phyloP scores from a whole-genome alignment of 2,888 invertebrate species.

The Orthosia incerta region DNA sequence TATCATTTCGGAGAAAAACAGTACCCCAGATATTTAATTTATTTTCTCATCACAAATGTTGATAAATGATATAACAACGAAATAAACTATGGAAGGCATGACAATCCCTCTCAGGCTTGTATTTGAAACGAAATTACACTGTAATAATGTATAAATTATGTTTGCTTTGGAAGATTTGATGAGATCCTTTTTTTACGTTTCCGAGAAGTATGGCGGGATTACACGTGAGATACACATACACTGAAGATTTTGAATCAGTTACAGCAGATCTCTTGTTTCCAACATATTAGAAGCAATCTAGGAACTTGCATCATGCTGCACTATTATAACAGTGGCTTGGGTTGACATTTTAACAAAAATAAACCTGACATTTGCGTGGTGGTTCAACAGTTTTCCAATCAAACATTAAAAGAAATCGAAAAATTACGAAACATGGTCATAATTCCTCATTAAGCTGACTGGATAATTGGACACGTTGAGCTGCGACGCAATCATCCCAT shows the following conservation, averaged over 20 bases:
- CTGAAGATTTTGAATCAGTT: not conserved
- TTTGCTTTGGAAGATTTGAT: slow-evolving; percentile 7
- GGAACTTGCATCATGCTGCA: not conserved
- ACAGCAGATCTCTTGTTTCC: not conserved
- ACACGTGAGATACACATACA: not conserved
- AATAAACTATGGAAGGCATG: slow-evolving; percentile 17
- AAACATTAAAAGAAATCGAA: slow-evolving; percentile 6
- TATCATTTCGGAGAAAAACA: slow-evolving; percentile 22
- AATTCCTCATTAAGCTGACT: slow-evolving; percentile 47
- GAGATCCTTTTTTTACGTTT: not conserved
- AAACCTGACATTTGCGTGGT: not conserved
- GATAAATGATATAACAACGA: too few species aligned
- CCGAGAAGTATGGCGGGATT: not conserved
- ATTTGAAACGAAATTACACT: slow-evolving; percentile 28
- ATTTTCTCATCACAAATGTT: too few species aligned
- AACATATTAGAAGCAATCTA: not conserved
- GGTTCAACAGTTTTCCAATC: not conserved
- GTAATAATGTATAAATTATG: slow-evolving; percentile 35
- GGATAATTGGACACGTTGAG: slow-evolving; percentile 49
- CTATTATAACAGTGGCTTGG: not conserved
- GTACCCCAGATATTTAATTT: slow-evolving; percentile 6
- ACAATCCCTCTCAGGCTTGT: slow-evolving; percentile 11
- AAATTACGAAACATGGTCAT: slow-evolving; percentile 18
- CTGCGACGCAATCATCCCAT: slow-evolving; percentile 55
- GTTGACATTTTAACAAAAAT: too few species aligned